Evolutionary conservation across 1,140 invertebrate species (phyloP), one percentile per base, ranked within the genome.

Genomic region (Nilaparvata lugens): DNA sequence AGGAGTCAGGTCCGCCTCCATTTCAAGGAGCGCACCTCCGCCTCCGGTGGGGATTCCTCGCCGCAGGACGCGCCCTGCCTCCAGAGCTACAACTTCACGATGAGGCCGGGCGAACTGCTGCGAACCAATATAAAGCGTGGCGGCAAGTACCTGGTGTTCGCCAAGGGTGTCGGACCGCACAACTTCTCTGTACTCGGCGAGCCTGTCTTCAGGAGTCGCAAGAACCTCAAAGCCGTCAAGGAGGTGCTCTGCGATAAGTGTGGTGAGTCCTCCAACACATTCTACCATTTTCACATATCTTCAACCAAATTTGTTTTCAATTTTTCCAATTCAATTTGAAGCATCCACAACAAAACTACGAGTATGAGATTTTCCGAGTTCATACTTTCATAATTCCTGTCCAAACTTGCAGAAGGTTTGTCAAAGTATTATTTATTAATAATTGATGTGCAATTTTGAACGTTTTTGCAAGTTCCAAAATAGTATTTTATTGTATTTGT

Each of bases 131-230:
- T 83, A 67, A 81, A 82, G 67, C 75, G 78, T 65, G 78, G 81
- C 60, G 80, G 81, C 70, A 77, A 80, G 71, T 83, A 83, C 74
- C 73, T 83, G 71, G 79, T 83, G 73, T 84, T 83, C 75, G 81
- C 81, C 69, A 79, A 79, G 70, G 80, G 81, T 69, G 78, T 81
- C 63, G 81, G 81, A 72, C 79, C 79, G 67, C 78, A 81, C 69
- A 83, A 83, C 74, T 83, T 82, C 71, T 81, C 79, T 65, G 81
- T 81, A 58, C 75, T 81, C 61, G 81, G 82, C 62, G 79, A 82
- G 69, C 82, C 82, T 59, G 76, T 81, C 55, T 62, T 65, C 40
- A 61, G 67, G 23, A 68, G 59, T 48, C 66, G 66, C 61, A 71
- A 71, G 61, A 70, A 64, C 54, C 42, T 70, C 9, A 59, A 67